These are phyloP conservation scores for Valencia hispanica DNA, from an alignment of 2,797 vertebrate genomes.

Conservation along the genomic window DNA sequence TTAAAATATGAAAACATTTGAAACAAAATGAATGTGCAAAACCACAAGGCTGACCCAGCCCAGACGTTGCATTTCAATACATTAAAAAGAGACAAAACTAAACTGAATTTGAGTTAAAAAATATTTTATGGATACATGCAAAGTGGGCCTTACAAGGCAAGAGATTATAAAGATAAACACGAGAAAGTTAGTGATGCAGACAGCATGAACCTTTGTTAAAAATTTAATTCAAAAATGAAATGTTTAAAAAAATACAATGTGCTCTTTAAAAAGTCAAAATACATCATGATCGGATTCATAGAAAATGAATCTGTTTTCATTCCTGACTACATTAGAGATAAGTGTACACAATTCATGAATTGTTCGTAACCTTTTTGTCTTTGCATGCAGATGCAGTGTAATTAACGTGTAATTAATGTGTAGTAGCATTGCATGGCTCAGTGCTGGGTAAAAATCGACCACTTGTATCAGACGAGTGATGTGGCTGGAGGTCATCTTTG, in stretches of 20 bases:
- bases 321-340: background rate
- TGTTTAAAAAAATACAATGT: background rate
- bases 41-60: background rate
- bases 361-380: background rate
- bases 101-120: background rate
- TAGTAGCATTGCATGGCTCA: background rate
- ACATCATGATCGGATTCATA: background rate
- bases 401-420: background rate
- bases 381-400: background rate
- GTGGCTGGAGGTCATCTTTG: conserved; percentile 48
- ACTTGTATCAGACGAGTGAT: conserved; percentile 25
- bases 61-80: background rate
- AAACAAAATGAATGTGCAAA: background rate
- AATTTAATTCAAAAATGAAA: background rate
- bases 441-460: background rate
- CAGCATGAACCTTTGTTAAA: background rate
- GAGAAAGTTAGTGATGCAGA: background rate
- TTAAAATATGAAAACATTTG: background rate
- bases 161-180: background rate
- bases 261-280: background rate
- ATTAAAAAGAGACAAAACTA: background rate
- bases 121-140: no score
- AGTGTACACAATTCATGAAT: no score
- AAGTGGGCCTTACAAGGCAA: no score
- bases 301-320: background rate